Conservation (phyloP, 2,888 invertebrate species). For the Actias luna region DNA sequence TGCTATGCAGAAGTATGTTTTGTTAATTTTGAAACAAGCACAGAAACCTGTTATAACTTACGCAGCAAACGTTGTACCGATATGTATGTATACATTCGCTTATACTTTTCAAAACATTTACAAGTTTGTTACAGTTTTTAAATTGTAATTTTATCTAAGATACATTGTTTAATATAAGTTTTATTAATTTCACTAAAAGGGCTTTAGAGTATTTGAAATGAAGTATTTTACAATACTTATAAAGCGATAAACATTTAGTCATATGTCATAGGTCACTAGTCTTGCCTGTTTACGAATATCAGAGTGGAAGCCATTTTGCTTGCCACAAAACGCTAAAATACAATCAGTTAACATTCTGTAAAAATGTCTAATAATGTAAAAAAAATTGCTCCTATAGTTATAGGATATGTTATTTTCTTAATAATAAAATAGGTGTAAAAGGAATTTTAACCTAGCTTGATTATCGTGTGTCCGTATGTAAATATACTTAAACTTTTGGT, state of each 20-base stretch:
- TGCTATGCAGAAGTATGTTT: conserved; percentile 34
- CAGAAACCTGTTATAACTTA: conserved; percentile 42
- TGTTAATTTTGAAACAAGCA: conserved; percentile 42
- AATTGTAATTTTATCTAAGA: conserved; percentile 23
- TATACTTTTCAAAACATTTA: conserved; percentile 43
- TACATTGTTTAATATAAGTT: not conserved
- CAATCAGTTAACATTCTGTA: not conserved
- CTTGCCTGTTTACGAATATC: not conserved
- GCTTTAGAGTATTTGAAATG: not conserved
- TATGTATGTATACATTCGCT: conserved; percentile 44
- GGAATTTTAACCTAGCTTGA: no score
- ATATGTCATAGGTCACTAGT: not conserved
- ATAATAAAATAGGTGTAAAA: no score
- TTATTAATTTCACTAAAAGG: not conserved
- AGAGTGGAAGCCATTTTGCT: not conserved
- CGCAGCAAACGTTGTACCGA: conserved; percentile 41
- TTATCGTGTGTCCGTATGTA: no score
- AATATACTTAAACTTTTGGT: no score
- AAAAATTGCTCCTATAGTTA: no score
- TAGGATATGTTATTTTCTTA: no score
- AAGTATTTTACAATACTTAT: not conserved
- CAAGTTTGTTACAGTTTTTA: conserved; percentile 44
- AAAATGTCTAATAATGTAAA: no score
- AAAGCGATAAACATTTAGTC: not conserved
- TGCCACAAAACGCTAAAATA: not conserved